These are phyloP conservation scores for Sarcophilus harrisii DNA, from an alignment of 2,797 vertebrate genomes.

Conservation along the genomic window DNA sequence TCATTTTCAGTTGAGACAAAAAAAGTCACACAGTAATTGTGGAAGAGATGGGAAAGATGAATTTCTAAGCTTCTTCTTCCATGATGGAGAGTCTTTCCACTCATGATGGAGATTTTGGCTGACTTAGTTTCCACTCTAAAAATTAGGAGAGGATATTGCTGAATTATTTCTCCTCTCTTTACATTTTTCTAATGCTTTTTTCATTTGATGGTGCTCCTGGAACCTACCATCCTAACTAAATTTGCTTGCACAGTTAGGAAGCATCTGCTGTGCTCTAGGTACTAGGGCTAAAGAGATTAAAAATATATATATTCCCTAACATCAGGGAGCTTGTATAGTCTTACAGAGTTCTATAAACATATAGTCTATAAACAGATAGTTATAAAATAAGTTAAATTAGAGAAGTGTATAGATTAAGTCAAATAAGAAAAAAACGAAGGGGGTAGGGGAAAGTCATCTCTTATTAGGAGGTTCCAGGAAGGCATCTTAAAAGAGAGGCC, in stretches of 20 bases:
- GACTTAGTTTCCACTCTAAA: background rate
- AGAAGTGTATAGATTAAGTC: background rate
- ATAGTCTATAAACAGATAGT: background rate
- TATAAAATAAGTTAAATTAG: background rate
- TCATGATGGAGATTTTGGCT: constrained; percentile 31
- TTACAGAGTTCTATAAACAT: no score
- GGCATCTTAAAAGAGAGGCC: background rate
- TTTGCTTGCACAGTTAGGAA: background rate
- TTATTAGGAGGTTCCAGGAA: background rate
- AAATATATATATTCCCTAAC: background rate
- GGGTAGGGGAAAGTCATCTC: background rate
- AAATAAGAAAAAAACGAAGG: background rate
- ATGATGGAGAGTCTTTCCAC: constrained; percentile 4
- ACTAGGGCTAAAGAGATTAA: background rate
- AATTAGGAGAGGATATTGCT: background rate
- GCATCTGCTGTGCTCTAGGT: background rate
- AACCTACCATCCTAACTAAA: background rate
- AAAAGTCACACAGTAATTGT: background rate
- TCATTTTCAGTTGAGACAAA: background rate
- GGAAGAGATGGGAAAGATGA: constrained; percentile 12
- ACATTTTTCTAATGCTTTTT: background rate
- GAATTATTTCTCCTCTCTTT: background rate
- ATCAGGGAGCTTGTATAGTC: background rate
- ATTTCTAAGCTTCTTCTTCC: background rate
- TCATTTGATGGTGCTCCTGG: background rate